Percentiles rank a stretch among this genome's conserved stretches.
phyloP scores from a whole-genome alignment of 2,797 vertebrate species.

The Poeciliopsis gracilis region DNA sequence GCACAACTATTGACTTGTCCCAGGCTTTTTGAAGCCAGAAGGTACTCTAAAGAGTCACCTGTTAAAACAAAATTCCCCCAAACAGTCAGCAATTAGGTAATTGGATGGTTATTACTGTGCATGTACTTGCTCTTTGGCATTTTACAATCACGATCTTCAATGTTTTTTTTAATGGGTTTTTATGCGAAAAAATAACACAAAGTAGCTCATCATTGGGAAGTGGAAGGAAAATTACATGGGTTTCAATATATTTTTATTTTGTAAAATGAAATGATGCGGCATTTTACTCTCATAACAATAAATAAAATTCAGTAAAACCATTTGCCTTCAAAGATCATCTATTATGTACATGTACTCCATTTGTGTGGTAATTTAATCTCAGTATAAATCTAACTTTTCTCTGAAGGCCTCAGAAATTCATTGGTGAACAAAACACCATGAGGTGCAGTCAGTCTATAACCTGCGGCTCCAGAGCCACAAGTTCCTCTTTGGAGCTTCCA shows the following conservation, averaged over 20 bases:
- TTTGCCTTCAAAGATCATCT: background rate
- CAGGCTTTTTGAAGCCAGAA: slow-evolving; percentile 15
- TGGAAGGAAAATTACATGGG: background rate
- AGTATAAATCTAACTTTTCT: background rate
- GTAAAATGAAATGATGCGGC: background rate
- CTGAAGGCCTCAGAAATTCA: background rate
- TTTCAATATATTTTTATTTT: background rate
- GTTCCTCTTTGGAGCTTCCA: background rate
- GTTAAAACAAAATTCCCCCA: background rate
- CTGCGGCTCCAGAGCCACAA: background rate
- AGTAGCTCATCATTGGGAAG: background rate
- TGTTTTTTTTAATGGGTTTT: background rate
- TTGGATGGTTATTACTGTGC: background rate
- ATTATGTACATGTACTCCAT: background rate
- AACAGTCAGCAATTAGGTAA: background rate
- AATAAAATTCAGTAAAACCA: background rate
- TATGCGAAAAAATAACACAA: background rate
- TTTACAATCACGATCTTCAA: background rate
- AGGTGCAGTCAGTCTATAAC: background rate
- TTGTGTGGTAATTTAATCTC: background rate
- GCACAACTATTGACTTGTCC: slow-evolving; percentile 70
- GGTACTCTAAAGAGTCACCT: slow-evolving; percentile 24
- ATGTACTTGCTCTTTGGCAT: background rate
- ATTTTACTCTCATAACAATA: background rate
- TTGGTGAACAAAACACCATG: background rate